Base-by-base conservation (phyloP, 2,113 vertebrate genomes). In the Plotosus lineatus region DNA sequence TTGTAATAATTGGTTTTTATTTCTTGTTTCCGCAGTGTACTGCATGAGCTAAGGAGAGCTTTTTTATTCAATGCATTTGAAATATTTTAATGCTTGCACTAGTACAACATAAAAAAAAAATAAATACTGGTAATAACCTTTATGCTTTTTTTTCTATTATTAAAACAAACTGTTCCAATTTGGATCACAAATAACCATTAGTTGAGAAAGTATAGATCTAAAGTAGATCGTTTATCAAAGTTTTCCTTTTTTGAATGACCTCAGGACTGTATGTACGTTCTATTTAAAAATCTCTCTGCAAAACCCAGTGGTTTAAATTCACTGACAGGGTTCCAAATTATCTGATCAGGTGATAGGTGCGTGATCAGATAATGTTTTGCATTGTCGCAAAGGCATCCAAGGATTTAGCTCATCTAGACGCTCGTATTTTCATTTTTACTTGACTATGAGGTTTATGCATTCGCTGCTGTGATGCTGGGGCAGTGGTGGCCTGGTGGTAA, bases 31-130 rank as follows among this genome's bases (percentile, higher is more conserved):
- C 55, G 15, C n/a, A 40, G 65, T 3, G 56, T 72, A 65, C 73
- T 75, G 75, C 72, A 55, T 80, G 46, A 77, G 63, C 65, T 55
- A 38, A 53, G 46, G 66, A 78, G 56, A 72, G 51, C 48, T 36
- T 65, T 36, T 19, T 36, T 46, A 56, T 14, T 31, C 82, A 53
- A 69, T 75, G 19, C 6, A 44, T 77, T 75, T 77, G 56, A 78
- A 78, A 46, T 44, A 58, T 65, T 80, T 77, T 77, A 63, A 84
- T 69, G n/a, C 55, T 46, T 72, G 53, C n/a, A 12, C 71, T 19
- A 15, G 61, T 31, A 63, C n/a, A n/a, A n/a, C n/a, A n/a, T n/a
- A n/a, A n/a, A n/a, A n/a, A n/a, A n/a, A n/a, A n/a, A n/a, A n/a
- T n/a, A n/a, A n/a, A n/a, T n/a, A n/a, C n/a, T n/a, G n/a, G n/a